Evolutionary conservation across 2,113 vertebrate genomes (phyloP).

Genomic region (Carassius carassius): DNA sequence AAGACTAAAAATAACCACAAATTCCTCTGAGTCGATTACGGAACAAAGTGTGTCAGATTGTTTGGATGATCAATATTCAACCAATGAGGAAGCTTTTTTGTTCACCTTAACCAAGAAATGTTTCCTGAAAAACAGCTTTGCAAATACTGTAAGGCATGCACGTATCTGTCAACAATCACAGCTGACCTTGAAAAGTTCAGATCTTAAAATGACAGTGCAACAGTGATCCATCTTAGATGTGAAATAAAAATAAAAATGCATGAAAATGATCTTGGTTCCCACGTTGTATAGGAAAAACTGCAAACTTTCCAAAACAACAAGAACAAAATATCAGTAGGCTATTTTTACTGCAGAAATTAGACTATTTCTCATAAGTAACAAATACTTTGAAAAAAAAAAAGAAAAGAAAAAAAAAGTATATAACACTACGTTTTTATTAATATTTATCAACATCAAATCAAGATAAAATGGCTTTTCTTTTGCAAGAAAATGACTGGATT

Average conservation of each 20-base stretch:
- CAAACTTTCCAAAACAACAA: constrained; percentile 12
- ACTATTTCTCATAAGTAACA: not conserved
- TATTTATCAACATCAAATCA: not conserved
- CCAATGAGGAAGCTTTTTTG: constrained; percentile 17
- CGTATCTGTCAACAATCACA: not conserved
- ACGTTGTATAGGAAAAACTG: not conserved
- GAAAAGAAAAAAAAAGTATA: not conserved
- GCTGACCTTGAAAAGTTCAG: not conserved
- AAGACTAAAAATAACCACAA: constrained; percentile 14
- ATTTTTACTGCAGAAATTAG: constrained; percentile 30
- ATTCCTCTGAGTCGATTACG: constrained; percentile 8
- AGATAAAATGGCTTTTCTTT: not conserved
- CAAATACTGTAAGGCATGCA: not conserved
- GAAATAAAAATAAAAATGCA: not conserved
- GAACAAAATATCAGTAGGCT: constrained; percentile 15
- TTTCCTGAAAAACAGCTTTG: constrained; percentile 20
- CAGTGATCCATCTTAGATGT: not conserved
- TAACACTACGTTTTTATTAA: no score
- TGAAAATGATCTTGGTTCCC: not conserved
- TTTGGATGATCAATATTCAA: not conserved
- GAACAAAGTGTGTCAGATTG: not conserved
- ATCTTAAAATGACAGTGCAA: not conserved
- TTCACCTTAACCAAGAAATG: not conserved
- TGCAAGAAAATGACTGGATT: not conserved
- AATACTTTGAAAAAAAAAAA: not conserved